Evolutionary conservation across 1,140 invertebrate species (phyloP), one percentile per base, ranked within the genome.

Genomic region (Ditylenchus dipsaci): DNA sequence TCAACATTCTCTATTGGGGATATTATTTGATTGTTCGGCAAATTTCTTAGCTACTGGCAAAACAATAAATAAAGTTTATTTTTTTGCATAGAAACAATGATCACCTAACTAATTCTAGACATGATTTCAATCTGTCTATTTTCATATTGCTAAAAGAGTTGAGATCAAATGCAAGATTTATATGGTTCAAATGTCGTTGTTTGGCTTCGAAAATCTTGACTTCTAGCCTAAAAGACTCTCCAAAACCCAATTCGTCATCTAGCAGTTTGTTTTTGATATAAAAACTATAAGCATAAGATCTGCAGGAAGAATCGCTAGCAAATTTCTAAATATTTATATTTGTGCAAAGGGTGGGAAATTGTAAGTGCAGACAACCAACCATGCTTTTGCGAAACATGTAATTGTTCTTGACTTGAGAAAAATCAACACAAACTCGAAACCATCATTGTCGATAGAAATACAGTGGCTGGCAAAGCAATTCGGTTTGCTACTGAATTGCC

Each of bases 1-100:
- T 67, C 13, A 67, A 67, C 9, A 27, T 63, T 53, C 7, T 63
- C 65, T 67, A 67, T 45, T 67, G 65, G 65, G 62, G 60, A 38
- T 67, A 67, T 56, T 67, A 67, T 69, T 38, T 67, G 26, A 13
- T 67, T 45, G n/a, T 45, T 45, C 11, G n/a, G 43, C 43, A 45
- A 45, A 45, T 45, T 45, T 13, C 43, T 13, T 45, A 11, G 43
- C 11, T n/a, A 45, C n/a, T 45, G 43, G 43, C 43, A 45, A 45
- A 13, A 45, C 11, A 45, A 45, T 45, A 45, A n/a, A n/a, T n/a
- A n/a, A n/a, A n/a, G n/a, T 45, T 45, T 11, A 11, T 45, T 13
- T 45, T 45, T 45, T 45, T 45, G n/a, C 43, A 13, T 45, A 11
- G 11, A 45, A 45, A 45, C 43, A 45, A n/a, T 45, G 43, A 45